Base-by-base conservation (phyloP, 2,888 invertebrate species). In the Thumatha senex region DNA sequence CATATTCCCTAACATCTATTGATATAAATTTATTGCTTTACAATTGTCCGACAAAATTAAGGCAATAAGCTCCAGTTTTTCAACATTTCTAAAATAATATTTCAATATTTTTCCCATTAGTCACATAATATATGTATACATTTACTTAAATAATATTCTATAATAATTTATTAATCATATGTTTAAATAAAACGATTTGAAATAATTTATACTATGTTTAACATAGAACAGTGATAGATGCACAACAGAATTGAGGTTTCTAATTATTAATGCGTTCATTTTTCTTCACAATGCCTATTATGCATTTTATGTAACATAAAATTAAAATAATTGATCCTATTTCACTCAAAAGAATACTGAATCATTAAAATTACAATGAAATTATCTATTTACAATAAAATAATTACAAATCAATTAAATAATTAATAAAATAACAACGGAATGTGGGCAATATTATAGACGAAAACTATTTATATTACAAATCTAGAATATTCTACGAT, bases 361-460 rank as follows among this genome's bases (percentile, higher is more conserved):
- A 54, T 42, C 61, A 61, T 57, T 62, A 36, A 58, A 61, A 61
- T 58, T 59, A 67, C 59, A 65, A 65, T 63, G 48, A 61, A 63
- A 59, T 52, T 51, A 63, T 39, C 54, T 53, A 66, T 65, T 61
- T 71, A 66, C 69, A 71, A 54, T 61, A 56, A 55, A 64, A 65
- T 60, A 63, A 62, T 24, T 61, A 61, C 46, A 59, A 51, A 58
- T 58, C 53, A 63, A 61, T 35, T 57, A 63, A 56, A 52, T 70
- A 61, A 67, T 63, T 66, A 24, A 24, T 24, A 24, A 54, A 63
- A 60, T 31, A 31, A 67, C 68, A 75, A 72, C 81, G 86, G 86
- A 86, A 86, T 86, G 86, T 82, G 77, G 70, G 70, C 70, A 73
- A 73, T 67, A 72, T 71, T 58, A 73, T 78, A 76, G 71, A 75